Evolutionary conservation across 2,797 vertebrate genomes (phyloP), one percentile per base, ranked within the genome.

Genomic region (Sebastes miniatus): DNA sequence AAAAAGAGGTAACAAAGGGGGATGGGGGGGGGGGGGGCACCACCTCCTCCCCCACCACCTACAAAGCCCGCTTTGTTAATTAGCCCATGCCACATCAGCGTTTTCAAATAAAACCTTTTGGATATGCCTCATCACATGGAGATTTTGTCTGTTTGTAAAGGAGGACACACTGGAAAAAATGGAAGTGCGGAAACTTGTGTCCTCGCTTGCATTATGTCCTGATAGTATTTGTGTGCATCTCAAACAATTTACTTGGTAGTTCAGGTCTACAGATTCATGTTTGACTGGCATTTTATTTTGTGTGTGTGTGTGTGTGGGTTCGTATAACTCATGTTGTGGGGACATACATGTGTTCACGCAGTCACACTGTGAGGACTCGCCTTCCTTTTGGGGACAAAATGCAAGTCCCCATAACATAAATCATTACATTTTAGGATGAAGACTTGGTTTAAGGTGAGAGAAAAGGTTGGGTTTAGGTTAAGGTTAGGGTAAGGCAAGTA

Each of bases 61-160:
- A 91, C 79, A 88, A 81, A 90, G 90, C 91, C 95, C 86, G 63
- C 94, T 94, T 95, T 94, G 92, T 96, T 97, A 97, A 97, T 98
- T 97, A 97, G 95, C 93, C 92, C 73, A 64, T 86, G 95, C 96
- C 87, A 94, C 89, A 95, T 97, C 98, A 98, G 97, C 97, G 89
- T 90, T 95, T 97, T 94, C 95, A 95, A 95, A 92, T 96, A 91
- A 96, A 96, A 96, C 96, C 96, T 96, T 91, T 96, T 93, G 95
- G 94, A 94, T 95, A 94, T 92, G 93, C 85, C 84, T 86, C 91
- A 92, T 91, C 96, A 94, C 94, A 76, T 59, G 32, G 65, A 81
- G 78, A 76, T 89, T 91, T 92, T 77, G 73, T 94, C 91, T 92
- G 94, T 93, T 86, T 80, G 77, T 89, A 10, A 73, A 88, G 89